A percentile compares a stretch with the other conserved stretches of the same genome.
These are phyloP conservation scores for Archocentrus centrarchus DNA, from an alignment of 2,113 vertebrate species.

Conservation along the genomic window DNA sequence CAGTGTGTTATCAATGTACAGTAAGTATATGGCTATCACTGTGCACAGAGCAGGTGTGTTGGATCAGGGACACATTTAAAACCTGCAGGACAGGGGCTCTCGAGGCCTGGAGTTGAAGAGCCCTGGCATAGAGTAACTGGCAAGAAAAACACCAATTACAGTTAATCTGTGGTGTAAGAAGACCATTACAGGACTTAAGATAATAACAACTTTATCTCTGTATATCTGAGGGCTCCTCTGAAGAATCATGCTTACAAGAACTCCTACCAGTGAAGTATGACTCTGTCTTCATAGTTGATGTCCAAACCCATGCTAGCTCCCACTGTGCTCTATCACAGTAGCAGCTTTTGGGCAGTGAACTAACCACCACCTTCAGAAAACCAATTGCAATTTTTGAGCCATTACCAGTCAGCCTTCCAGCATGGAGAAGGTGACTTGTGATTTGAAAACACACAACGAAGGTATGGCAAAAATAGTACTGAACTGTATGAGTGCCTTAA, in stretches of 20 bases:
- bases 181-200: neutral
- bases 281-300: conserved; percentile 45
- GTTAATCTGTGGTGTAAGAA: neutral
- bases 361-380: conserved; percentile 64
- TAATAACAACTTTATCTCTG: conserved; percentile 5
- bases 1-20: neutral
- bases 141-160: neutral
- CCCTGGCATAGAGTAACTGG: neutral
- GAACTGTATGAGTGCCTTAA: neutral
- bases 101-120: no score
- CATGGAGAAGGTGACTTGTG: conserved; percentile 52
- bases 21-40: neutral
- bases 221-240: neutral
- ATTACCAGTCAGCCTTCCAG: conserved; percentile 36
- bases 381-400: conserved; percentile 65
- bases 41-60: neutral
- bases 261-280: conserved; percentile 12
- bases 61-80: no score
- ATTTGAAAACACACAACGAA: conserved; percentile 42
- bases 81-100: no score
- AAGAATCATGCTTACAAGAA: conserved; percentile 43
- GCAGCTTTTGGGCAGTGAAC: conserved; percentile 55
- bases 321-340: conserved; percentile 66
- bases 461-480: conserved; percentile 25
- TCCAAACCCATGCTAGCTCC: conserved; percentile 53